Evolutionary conservation across 2,888 invertebrate genomes (phyloP).

Genomic region (Crocallis elinguaria): DNA sequence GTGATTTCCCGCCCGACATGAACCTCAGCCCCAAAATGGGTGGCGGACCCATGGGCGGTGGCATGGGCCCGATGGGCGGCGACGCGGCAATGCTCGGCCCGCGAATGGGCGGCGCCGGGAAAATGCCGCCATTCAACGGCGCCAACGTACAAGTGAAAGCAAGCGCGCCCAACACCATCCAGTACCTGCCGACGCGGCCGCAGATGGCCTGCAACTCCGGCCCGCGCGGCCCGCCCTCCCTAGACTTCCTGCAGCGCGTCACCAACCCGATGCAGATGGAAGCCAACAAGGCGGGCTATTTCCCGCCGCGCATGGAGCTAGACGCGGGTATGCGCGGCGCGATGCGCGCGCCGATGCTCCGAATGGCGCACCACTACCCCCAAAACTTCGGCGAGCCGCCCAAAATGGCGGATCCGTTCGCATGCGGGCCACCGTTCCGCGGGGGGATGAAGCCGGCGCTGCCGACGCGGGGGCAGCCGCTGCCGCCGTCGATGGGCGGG

Average conservation of each 20-base stretch:
- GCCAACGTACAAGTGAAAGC: conserved; percentile 96
- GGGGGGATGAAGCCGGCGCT: conserved; percentile 65
- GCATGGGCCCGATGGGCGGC: conserved; percentile 80
- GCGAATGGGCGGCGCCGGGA: conserved; percentile 83
- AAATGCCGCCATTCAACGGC: conserved; percentile 85
- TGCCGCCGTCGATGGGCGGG: conserved; percentile 92
- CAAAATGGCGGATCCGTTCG: conserved; percentile 72
- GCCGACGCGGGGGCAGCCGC: conserved; percentile 85
- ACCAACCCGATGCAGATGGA: conserved; percentile 93
- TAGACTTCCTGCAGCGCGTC: conserved; percentile 95
- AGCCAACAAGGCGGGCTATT: conserved; percentile 82
- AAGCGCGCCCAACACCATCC: conserved; percentile 98
- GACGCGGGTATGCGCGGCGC: conserved; percentile 81
- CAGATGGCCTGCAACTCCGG: conserved; percentile 89
- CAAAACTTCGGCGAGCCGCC: conserved; percentile 78
- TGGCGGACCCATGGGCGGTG: conserved; percentile 81
- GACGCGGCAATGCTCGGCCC: conserved; percentile 88
- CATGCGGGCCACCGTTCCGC: conserved; percentile 73
- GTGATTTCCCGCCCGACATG: conserved; percentile 81
- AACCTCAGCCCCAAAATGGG: conserved; percentile 88
- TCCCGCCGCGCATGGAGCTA: conserved; percentile 86
- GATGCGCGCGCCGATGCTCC: conserved; percentile 73
- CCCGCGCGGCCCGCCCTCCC: conserved; percentile 92
- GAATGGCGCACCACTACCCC: conserved; percentile 80
- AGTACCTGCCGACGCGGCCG: conserved; percentile 98